Evolutionary conservation across 2,113 vertebrate species (phyloP).

Genomic region (Fukomys damarensis): DNA sequence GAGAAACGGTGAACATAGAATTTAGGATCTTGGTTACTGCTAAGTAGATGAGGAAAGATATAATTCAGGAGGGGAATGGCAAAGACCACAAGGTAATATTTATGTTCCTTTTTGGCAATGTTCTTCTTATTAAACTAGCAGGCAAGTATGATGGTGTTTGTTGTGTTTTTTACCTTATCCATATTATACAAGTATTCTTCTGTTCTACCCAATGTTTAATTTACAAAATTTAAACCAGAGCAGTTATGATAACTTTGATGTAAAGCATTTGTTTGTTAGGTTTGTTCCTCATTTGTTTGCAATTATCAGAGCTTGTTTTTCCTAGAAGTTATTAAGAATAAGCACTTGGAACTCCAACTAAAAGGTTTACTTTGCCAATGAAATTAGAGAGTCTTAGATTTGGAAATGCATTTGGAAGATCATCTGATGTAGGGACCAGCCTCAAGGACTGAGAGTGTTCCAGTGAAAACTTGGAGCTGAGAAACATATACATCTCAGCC

Average conservation of each 20-base stretch:
- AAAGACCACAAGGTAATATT: not conserved
- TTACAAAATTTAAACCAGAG: slow-evolving; percentile 40
- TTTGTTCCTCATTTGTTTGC: slow-evolving; percentile 71
- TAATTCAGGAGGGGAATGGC: not conserved
- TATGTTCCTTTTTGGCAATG: not conserved
- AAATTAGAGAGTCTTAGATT: slow-evolving; percentile 58
- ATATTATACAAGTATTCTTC: slow-evolving; percentile 55
- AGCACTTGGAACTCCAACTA: slow-evolving; percentile 36
- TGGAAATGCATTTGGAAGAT: slow-evolving; percentile 58
- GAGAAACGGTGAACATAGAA: not conserved
- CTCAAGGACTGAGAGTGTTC: not conserved
- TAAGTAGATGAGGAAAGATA: not conserved
- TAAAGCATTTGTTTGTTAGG: slow-evolving; percentile 45
- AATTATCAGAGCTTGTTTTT: slow-evolving; percentile 71
- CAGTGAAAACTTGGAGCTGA: not conserved
- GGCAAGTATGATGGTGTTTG: not conserved
- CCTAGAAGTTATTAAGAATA: slow-evolving; percentile 65
- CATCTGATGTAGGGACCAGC: slow-evolving; percentile 50
- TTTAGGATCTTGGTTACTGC: not conserved
- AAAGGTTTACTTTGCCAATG: slow-evolving; percentile 55
- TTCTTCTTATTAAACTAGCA: slow-evolving; percentile 42
- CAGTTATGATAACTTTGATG: slow-evolving; percentile 42
- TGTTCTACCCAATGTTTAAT: slow-evolving; percentile 46
- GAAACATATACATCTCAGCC: not conserved
- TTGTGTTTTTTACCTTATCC: not conserved